These are phyloP conservation scores for Python bivittatus DNA, from an alignment of 2,113 vertebrate species.

Conservation along the genomic window DNA sequence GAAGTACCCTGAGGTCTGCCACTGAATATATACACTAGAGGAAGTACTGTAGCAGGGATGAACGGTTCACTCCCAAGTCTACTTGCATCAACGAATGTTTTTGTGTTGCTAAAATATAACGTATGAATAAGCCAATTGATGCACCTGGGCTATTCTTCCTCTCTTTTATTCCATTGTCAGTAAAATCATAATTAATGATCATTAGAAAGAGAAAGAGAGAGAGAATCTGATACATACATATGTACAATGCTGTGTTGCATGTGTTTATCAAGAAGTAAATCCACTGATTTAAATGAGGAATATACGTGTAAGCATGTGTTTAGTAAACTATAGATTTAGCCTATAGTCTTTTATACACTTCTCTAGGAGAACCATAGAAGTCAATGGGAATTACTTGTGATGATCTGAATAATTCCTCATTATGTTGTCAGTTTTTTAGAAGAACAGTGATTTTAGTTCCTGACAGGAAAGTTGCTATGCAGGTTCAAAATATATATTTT, in stretches of 20 bases:
- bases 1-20: no score
- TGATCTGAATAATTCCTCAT: not conserved
- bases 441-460: not conserved
- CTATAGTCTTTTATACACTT: not conserved
- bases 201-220: no score
- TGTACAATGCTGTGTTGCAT: not conserved
- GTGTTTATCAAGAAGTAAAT: not conserved
- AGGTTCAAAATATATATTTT: conserved; percentile 27
- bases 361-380: not conserved
- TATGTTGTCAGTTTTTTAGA: not conserved
- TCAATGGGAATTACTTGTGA: not conserved
- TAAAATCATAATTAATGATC: no score
- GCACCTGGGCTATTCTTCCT: no score
- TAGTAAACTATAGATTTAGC: not conserved
- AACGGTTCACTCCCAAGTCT: no score
- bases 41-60: no score
- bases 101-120: no score
- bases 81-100: no score
- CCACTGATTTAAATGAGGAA: not conserved
- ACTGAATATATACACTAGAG: no score
- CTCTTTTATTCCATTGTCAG: no score
- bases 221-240: no score
- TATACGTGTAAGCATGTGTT: not conserved
- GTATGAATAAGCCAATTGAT: no score
- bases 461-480: not conserved